A percentile compares a stretch with the other conserved stretches of the same genome.
phyloP scores from a whole-genome alignment of 1,140 invertebrate species.

The Lepidurus couesii region DNA sequence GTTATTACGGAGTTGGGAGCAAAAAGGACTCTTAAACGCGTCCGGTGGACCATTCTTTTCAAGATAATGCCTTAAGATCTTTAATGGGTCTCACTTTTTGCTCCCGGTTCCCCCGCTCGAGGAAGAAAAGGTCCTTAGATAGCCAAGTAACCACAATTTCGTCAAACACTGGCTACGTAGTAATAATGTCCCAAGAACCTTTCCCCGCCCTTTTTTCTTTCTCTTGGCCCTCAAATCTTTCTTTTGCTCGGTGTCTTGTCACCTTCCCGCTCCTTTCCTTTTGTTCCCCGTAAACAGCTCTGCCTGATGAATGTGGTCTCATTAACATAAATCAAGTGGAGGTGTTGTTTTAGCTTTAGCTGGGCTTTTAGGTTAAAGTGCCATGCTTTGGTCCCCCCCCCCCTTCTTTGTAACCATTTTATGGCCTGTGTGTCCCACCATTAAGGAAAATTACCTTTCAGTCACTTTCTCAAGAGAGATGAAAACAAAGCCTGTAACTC shows the following conservation, averaged over 20 bases:
- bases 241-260: not conserved
- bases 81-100: constrained; percentile 11
- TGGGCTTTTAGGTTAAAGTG: not conserved
- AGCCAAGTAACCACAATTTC: not conserved
- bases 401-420: not conserved
- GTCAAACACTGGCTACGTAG: not conserved
- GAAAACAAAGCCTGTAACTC: not conserved
- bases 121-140: constrained; percentile 8
- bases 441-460: constrained; percentile 15
- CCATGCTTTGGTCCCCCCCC: not conserved
- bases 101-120: not conserved
- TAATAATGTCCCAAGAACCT: not conserved
- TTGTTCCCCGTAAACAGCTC: not conserved
- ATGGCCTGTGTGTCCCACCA: not conserved
- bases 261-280: not conserved
- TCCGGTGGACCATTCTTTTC: not conserved
- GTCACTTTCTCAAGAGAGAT: not conserved
- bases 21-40: not conserved
- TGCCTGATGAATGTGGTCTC: not conserved
- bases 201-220: not conserved
- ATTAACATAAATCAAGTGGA: constrained; percentile 8
- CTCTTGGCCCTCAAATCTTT: not conserved
- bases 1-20: constrained; percentile 8
- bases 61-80: not conserved
- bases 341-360: not conserved